These are phyloP conservation scores for Chascanopsetta lugubris DNA, from an alignment of 2,113 vertebrate genomes.

Conservation along the genomic window DNA sequence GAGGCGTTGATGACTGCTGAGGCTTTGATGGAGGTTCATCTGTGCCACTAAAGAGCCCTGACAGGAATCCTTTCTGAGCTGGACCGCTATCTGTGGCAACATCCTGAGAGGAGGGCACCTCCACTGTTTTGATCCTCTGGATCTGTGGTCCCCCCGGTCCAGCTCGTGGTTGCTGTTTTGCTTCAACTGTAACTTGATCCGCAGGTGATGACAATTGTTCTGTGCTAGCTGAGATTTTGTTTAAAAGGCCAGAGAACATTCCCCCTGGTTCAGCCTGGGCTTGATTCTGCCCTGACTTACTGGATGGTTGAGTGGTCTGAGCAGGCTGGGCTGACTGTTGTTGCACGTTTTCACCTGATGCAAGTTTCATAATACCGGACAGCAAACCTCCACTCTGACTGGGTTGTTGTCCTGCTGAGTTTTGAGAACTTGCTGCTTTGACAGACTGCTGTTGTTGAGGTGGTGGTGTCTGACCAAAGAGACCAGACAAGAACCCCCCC, in stretches of 20 bases:
- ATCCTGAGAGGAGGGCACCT: slow-evolving; percentile 63
- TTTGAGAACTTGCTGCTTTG: slow-evolving; percentile 44
- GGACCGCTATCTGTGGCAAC: slow-evolving; percentile 46
- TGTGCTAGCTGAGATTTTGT: slow-evolving; percentile 66
- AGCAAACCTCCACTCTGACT: slow-evolving; percentile 72
- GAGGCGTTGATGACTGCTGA: slow-evolving; percentile 54
- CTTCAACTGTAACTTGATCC: slow-evolving; percentile 40
- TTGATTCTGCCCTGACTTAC: slow-evolving; percentile 44
- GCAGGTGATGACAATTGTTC: slow-evolving; percentile 53
- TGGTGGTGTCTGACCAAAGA: slow-evolving; percentile 62
- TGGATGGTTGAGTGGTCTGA: slow-evolving; percentile 29
- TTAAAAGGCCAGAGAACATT: slow-evolving; percentile 79
- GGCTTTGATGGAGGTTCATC: slow-evolving; percentile 72
- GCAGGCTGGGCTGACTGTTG: slow-evolving; percentile 31
- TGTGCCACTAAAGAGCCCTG: slow-evolving; percentile 79
- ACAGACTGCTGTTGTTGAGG: slow-evolving; percentile 49
- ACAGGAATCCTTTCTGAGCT: slow-evolving; percentile 78
- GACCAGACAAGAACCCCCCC: slow-evolving; percentile 72
- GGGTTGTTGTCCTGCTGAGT: slow-evolving; percentile 51
- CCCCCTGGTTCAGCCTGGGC: slow-evolving; percentile 67
- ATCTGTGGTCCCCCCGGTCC: slow-evolving; percentile 68
- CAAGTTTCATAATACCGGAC: slow-evolving; percentile 82
- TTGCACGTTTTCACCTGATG: slow-evolving; percentile 76
- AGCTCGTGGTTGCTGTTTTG: slow-evolving; percentile 37
- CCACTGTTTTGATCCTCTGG: slow-evolving; percentile 75